Conservation (phyloP, 2,888 invertebrate species). For the Calephelis perditalis region DNA sequence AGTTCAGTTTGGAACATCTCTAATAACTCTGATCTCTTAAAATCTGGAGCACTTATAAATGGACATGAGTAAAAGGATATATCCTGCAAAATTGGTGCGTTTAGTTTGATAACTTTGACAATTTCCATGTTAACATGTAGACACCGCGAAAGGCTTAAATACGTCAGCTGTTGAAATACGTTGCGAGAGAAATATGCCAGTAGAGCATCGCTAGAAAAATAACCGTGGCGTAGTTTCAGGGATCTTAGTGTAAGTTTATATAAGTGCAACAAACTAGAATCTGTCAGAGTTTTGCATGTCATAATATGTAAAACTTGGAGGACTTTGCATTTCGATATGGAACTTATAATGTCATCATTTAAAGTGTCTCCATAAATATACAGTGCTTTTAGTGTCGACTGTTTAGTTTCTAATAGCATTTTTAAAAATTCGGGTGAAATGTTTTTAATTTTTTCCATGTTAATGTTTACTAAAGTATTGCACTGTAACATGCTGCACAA, state of each 20-base stretch:
- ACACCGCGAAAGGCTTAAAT: conserved; percentile 69
- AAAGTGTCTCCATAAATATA: conserved; percentile 72
- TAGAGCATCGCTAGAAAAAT: conserved; percentile 69
- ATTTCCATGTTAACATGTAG: conserved; percentile 70
- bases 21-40: conserved; percentile 1
- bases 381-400: conserved; percentile 57
- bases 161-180: conserved; percentile 63
- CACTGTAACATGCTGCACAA: conserved; percentile 70
- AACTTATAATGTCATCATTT: conserved; percentile 66
- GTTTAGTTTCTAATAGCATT: conserved; percentile 62
- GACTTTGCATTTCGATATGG: conserved; percentile 63
- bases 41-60: conserved; percentile 2
- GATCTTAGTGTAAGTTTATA: conserved; percentile 66
- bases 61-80: conserved; percentile 60
- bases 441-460: conserved; percentile 77
- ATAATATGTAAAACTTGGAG: conserved; percentile 68
- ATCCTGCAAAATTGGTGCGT: conserved; percentile 69
- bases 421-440: conserved; percentile 71
- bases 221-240: conserved; percentile 72
- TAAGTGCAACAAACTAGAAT: conserved; percentile 68
- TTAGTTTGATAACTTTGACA: conserved; percentile 64
- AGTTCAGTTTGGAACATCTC: conserved; percentile 8
- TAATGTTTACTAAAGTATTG: conserved; percentile 66
- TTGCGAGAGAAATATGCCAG: conserved; percentile 70
- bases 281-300: conserved; percentile 74